Base-by-base conservation (phyloP, 2,797 vertebrate genomes). In the Mormyrus proboscirostris region DNA sequence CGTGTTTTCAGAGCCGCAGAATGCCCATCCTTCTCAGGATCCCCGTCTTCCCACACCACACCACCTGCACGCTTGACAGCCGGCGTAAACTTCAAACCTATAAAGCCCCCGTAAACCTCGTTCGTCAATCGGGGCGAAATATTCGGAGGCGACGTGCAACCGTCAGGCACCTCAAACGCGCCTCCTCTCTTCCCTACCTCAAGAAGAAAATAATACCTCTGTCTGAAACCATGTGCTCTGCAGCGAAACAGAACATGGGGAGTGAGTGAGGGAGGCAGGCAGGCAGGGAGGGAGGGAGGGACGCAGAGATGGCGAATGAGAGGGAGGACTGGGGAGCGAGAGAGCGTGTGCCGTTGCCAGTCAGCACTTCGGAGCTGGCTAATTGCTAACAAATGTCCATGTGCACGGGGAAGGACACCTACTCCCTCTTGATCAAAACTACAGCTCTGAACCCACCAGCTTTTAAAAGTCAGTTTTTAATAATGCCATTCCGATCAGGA, bases 321-420 rank as follows among this genome's bases (percentile, higher is more conserved):
- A 89, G 69, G 88, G 88, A 47, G 86, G 88, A 62, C 86, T 88
- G 89, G 91, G 92, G 91, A 92, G 91, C 91, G 76, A 90, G 90
- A 87, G 90, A 84, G 88, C 41, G 57, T n/a, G 47, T 76, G 93
- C 93, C 93, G 92, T 91, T 90, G 88, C 92, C 93, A 92, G 92
- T 95, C 92, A 91, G 92, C 92, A 93, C 92, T 92, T 93, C 91
- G 92, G 91, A 92, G 55, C 29, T 89, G 92, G 91, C 93, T 97
- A 97, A 97, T 96, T 95, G 95, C 93, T 95, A 96, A 95, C 96
- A 97, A 97, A 97, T 97, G 96, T 96, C 90, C 91, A 89, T 93
- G 93, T 90, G 89, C 53, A 53, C 92, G 89, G 90, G 90, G 91
- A 91, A 65, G 91, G 93, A 91, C 94, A 95, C 94, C 94, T 95